Percentiles rank a stretch among this genome's conserved stretches.
Evolutionary conservation across 2,888 invertebrate species (phyloP).

Genomic region (Drymonia ruficornis): DNA sequence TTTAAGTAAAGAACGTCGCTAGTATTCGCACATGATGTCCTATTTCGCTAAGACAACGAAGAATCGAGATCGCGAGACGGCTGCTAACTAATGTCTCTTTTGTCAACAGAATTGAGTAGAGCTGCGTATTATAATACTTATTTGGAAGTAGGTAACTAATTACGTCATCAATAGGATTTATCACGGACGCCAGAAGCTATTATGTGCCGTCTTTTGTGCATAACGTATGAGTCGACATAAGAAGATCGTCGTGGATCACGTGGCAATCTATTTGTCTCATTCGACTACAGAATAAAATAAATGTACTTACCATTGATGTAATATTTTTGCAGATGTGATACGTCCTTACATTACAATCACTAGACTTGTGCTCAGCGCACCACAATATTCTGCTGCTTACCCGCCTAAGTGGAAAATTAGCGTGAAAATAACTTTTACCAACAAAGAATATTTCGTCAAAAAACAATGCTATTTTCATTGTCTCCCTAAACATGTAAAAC

Average conservation of each 20-base stretch:
- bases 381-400: too few relatives aligned
- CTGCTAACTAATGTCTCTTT: slow-evolving; percentile 21
- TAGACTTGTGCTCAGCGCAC: too few relatives aligned
- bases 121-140: slow-evolving; percentile 18
- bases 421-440: too few relatives aligned
- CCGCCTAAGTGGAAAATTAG: too few relatives aligned
- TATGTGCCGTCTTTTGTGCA: slow-evolving; percentile 18
- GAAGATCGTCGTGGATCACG: neutral
- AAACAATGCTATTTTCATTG: too few relatives aligned
- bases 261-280: neutral
- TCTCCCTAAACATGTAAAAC: too few relatives aligned
- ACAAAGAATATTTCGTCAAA: too few relatives aligned
- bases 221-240: slow-evolving; percentile 15
- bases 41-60: slow-evolving; percentile 24
- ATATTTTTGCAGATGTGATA: too few relatives aligned
- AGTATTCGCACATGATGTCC: slow-evolving; percentile 15
- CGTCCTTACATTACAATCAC: too few relatives aligned
- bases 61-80: slow-evolving; percentile 10
- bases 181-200: slow-evolving; percentile 15
- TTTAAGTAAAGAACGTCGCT: slow-evolving; percentile 9
- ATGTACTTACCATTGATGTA: too few relatives aligned
- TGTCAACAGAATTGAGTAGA: slow-evolving; percentile 18
- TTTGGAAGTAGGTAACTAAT: slow-evolving; percentile 32
- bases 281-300: too few relatives aligned
- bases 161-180: slow-evolving; percentile 31